Base-by-base conservation (phyloP, 2,797 vertebrate genomes). In the Gambusia yucatana region DNA sequence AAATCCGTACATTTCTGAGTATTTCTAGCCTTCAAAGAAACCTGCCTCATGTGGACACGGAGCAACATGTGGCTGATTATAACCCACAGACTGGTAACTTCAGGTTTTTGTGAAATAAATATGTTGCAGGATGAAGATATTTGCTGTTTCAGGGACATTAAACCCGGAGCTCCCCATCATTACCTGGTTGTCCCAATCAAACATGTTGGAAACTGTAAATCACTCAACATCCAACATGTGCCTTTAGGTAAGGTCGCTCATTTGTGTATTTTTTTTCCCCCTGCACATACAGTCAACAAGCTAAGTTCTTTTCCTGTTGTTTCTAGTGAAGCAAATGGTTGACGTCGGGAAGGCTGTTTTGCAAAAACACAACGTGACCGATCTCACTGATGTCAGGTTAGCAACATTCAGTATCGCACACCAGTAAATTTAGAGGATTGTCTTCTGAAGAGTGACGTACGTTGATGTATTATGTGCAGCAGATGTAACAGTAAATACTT, bases 131-230 rank as follows among this genome's bases (percentile, higher is more conserved):
- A 98, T 87, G 97, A 98, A 87, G 97, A 98, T 41, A 88, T 98
- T 4, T 96, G 96, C 11, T 99, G 98, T 93, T 99, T 99, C 80
- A 96, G 91, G 92, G 98, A 99, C 85, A 97, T 98, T 86, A 96
- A 93, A 79, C 98, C 98, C 30, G 97, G 96, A 77, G 97, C 97
- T 17, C 96, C 96, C 11, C 96, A 98, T 87, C 98, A 99, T 91
- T 99, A 98, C 75, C 96, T 99, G 25, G 97, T 99, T 33, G 97
- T 99, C 77, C 97, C 98, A 20, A 97, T 93, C 79, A 96, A 95
- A 86, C 98, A 99, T 87, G 91, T 98, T 72, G 96, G 96, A 17
- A 98, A 97, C 92, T 99, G 98, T 87, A 98, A 96, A 92, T 97
- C 97, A 0, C 96, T 99, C 57, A 93, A 86, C 80, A 93, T 94